Conservation (phyloP, 2,113 vertebrate species). For the Albula glossodonta region DNA sequence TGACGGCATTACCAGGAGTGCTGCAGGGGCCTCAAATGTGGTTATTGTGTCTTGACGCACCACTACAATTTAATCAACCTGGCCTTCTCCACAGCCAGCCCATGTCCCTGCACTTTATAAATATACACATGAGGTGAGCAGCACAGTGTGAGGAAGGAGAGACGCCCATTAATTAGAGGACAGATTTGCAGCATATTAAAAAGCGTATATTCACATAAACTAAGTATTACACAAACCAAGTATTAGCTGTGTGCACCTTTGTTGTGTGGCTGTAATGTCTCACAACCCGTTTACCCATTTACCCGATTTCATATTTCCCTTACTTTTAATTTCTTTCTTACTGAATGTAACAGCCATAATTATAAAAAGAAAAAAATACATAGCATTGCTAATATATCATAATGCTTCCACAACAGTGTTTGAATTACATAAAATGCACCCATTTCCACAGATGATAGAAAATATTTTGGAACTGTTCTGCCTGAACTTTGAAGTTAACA, state of each 20-base stretch:
- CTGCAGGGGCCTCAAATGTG: slow-evolving; percentile 39
- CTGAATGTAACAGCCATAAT: too few species aligned
- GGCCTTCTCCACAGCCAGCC: slow-evolving; percentile 8
- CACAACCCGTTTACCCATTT: background rate
- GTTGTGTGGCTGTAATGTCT: background rate
- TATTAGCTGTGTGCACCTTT: background rate
- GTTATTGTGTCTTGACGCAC: slow-evolving; percentile 47
- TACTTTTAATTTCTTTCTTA: too few species aligned
- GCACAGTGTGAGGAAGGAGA: background rate
- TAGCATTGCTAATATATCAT: too few species aligned
- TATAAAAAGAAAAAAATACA: too few species aligned
- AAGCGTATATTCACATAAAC: too few species aligned
- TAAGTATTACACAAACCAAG: background rate
- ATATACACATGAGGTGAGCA: background rate
- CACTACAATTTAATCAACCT: slow-evolving; percentile 50
- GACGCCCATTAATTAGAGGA: background rate
- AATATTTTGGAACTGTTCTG: too few species aligned
- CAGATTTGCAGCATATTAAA: background rate
- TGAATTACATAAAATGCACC: too few species aligned
- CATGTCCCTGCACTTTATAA: slow-evolving; percentile 14
- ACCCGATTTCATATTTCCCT: too few species aligned
- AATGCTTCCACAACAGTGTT: too few species aligned
- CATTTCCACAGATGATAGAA: too few species aligned
- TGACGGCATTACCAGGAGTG: slow-evolving; percentile 48
- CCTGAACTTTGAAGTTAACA: too few species aligned